Evolutionary conservation across 1,140 invertebrate genomes (phyloP).

Genomic region (Euwallacea fornicatus): DNA sequence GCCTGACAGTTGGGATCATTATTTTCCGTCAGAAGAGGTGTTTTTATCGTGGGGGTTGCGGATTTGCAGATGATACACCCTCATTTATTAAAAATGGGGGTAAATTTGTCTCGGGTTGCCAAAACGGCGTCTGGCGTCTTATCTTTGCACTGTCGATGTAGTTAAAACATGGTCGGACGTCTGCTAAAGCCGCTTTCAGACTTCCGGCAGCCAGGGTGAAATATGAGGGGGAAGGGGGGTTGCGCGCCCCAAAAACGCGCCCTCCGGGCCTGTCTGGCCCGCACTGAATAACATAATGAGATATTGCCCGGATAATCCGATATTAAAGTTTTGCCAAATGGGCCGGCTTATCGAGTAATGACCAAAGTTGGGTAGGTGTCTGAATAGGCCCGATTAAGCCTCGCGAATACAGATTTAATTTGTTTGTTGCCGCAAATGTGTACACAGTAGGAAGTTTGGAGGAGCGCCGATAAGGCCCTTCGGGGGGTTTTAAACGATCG

Average conservation of each 20-base stretch:
- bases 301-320: conserved; percentile 28
- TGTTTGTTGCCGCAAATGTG: conserved; percentile 6
- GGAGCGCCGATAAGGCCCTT: background rate
- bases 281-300: conserved; percentile 30
- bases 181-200: too few species aligned
- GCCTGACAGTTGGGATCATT: background rate
- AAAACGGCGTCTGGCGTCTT: too few species aligned
- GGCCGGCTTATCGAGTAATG: conserved; percentile 26
- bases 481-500: too few species aligned
- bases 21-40: background rate
- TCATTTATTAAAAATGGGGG: background rate
- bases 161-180: too few species aligned
- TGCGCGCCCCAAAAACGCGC: conserved; percentile 9
- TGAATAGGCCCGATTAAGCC: conserved; percentile 23
- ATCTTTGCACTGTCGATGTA: too few species aligned
- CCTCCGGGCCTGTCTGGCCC: conserved; percentile 12
- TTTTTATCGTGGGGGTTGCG: background rate
- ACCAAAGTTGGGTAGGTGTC: conserved; percentile 21
- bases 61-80: background rate
- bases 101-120: too few species aligned
- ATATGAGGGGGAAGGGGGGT: background rate
- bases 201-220: too few species aligned
- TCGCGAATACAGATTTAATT: conserved; percentile 22
- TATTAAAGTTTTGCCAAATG: conserved; percentile 30
- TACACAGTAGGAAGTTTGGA: conserved; percentile 12